Percentiles rank a stretch among this genome's conserved stretches.
phyloP scores from a whole-genome alignment of 1,140 invertebrate species.

The Caenorhabditis inopinata region DNA sequence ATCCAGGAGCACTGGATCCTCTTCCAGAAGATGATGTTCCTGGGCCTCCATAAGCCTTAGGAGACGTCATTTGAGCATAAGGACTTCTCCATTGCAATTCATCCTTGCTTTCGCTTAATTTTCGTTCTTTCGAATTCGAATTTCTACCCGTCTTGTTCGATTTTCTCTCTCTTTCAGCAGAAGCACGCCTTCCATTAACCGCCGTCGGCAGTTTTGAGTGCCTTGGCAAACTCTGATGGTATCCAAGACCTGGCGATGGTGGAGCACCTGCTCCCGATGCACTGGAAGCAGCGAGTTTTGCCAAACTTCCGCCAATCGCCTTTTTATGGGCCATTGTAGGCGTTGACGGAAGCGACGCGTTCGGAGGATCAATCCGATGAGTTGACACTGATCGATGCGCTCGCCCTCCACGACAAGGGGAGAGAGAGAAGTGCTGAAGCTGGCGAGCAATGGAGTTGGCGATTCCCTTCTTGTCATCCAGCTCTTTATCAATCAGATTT shows the following conservation, averaged over 20 bases:
- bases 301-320: slow-evolving; percentile 1
- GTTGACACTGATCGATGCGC: slow-evolving; percentile 13
- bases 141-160: background rate
- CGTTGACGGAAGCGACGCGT: slow-evolving; percentile 40
- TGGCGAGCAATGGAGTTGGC: slow-evolving; percentile 19
- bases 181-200: slow-evolving; percentile 8
- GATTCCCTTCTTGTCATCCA: slow-evolving; percentile 6
- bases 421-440: slow-evolving; percentile 3
- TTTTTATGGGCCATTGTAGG: slow-evolving; percentile 39
- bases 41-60: slow-evolving; percentile 1
- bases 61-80: slow-evolving; percentile 28
- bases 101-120: background rate
- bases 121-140: background rate
- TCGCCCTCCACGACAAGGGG: background rate
- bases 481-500: slow-evolving; percentile 32
- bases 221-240: slow-evolving; percentile 15
- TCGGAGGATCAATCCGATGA: background rate
- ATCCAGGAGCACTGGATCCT: slow-evolving; percentile 35
- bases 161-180: slow-evolving; percentile 19
- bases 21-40: slow-evolving; percentile 35
- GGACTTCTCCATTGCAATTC: slow-evolving; percentile 23
- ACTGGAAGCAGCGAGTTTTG: background rate
- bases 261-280: background rate
- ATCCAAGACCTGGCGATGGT: background rate
- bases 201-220: slow-evolving; percentile 11